A percentile compares a stretch with the other conserved stretches of the same genome.
Evolutionary conservation across 2,113 vertebrate species (phyloP).

Genomic region (Cyanistes caeruleus): DNA sequence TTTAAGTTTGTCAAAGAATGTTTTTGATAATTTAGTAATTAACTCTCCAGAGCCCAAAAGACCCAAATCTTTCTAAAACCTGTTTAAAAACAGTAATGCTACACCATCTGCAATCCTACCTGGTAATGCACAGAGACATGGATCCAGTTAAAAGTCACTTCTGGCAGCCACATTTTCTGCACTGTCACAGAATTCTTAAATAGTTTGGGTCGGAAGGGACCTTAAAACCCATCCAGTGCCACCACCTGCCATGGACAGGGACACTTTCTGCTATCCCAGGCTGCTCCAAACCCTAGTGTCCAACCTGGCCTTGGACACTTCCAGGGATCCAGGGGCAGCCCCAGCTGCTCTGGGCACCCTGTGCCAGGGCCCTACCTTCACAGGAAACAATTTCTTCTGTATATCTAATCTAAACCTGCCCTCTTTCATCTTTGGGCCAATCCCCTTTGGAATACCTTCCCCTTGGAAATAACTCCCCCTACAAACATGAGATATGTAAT

Average conservation of each 20-base stretch:
- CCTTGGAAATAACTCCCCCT: not conserved
- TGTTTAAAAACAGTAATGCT: fast-evolving
- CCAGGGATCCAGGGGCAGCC: not conserved
- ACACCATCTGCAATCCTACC: not conserved
- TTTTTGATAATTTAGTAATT: not conserved
- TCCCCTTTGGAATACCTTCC: not conserved
- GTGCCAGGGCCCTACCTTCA: not conserved
- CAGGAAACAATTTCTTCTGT: not conserved
- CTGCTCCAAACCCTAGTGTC: fast-evolving
- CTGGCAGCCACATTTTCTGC: not conserved
- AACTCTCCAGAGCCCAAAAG: not conserved
- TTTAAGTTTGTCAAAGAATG: not conserved
- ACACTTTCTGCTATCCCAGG: not conserved
- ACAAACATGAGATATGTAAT: not conserved
- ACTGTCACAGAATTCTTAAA: not conserved
- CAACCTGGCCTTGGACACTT: fast-evolving
- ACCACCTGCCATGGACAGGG: not conserved
- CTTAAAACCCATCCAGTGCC: fast-evolving
- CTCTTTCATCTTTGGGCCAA: not conserved
- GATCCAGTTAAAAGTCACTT: not conserved
- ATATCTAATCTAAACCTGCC: not conserved
- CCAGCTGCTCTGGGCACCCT: not conserved
- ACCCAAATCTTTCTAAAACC: not conserved
- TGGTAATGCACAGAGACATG: not conserved
- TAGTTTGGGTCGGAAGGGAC: not conserved